Percentiles rank a stretch among this genome's conserved stretches.
These are phyloP conservation scores for Colossoma macropomum DNA, from an alignment of 2,113 vertebrate genomes.

Conservation along the genomic window DNA sequence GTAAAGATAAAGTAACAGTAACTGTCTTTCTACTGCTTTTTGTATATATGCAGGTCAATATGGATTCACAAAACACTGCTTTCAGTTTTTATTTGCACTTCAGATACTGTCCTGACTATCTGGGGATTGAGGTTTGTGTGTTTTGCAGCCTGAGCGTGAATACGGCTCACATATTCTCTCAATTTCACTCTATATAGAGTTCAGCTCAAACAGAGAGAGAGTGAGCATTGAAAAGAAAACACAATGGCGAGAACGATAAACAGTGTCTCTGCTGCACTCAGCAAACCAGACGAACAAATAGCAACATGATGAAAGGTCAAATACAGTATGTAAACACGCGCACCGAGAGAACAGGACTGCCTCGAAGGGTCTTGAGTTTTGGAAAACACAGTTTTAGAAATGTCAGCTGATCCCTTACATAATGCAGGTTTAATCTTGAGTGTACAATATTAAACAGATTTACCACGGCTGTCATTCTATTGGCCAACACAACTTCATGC, in stretches of 20 bases:
- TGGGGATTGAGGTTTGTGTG: too few species aligned
- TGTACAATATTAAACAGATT: background rate
- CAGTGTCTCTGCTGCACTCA: conserved; percentile 22
- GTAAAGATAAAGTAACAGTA: too few species aligned
- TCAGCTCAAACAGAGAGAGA: background rate
- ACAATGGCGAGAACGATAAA: conserved; percentile 5
- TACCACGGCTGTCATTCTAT: background rate
- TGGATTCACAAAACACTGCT: too few species aligned
- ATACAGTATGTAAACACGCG: conserved; percentile 15
- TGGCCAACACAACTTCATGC: background rate
- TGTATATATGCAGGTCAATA: too few species aligned
- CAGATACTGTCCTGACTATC: too few species aligned
- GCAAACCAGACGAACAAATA: conserved; percentile 13
- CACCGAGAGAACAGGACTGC: background rate
- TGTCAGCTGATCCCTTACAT: conserved; percentile 1
- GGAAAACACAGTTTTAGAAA: background rate
- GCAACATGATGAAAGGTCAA: conserved; percentile 11
- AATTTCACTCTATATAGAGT: background rate
- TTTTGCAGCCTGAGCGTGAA: background rate
- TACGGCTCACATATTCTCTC: too few species aligned
- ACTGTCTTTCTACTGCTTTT: too few species aligned
- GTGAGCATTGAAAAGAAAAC: conserved; percentile 4
- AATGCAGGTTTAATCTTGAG: background rate
- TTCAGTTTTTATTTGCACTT: too few species aligned
- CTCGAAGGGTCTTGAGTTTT: background rate